These are phyloP conservation scores for Luehdorfia chinensis DNA, from an alignment of 1,140 invertebrate genomes.

Conservation along the genomic window DNA sequence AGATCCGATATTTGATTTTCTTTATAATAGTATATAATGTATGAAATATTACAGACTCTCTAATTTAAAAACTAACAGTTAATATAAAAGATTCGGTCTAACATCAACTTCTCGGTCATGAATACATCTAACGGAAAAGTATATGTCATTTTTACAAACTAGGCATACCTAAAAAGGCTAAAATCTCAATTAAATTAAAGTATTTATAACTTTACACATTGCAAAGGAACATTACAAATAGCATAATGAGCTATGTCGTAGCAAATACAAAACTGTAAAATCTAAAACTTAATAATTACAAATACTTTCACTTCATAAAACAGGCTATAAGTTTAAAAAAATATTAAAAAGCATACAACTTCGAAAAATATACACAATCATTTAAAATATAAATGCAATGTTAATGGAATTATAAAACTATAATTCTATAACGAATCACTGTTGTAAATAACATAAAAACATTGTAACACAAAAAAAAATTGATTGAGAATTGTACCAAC, in stretches of 20 bases:
- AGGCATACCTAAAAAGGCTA: slow-evolving; percentile 9
- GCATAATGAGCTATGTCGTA: slow-evolving; percentile 2
- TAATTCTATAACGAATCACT: slow-evolving; percentile 17
- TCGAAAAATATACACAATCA: slow-evolving; percentile 44
- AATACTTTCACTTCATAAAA: slow-evolving; percentile 39
- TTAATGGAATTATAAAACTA: slow-evolving; percentile 23
- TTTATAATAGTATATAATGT: slow-evolving; percentile 51
- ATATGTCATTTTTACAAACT: slow-evolving; percentile 9
- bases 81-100: slow-evolving; percentile 18
- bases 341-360: slow-evolving; percentile 37
- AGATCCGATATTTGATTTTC: slow-evolving; percentile 63
- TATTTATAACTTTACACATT: slow-evolving; percentile 20
- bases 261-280: slow-evolving; percentile 19
- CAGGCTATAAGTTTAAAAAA: slow-evolving; percentile 34
- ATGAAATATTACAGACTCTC: slow-evolving; percentile 35
- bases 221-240: slow-evolving; percentile 37
- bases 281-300: slow-evolving; percentile 37
- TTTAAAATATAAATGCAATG: slow-evolving; percentile 30
- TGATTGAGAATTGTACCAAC: slow-evolving; percentile 5
- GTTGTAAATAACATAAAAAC: slow-evolving; percentile 16
- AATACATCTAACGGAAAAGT: slow-evolving; percentile 12
- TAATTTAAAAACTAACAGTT: slow-evolving; percentile 21
- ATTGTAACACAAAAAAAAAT: slow-evolving; percentile 5
- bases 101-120: slow-evolving; percentile 15
- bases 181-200: slow-evolving; percentile 7